These are phyloP conservation scores for Linnaemya vulpina DNA, from an alignment of 2,888 invertebrate genomes.

Conservation along the genomic window DNA sequence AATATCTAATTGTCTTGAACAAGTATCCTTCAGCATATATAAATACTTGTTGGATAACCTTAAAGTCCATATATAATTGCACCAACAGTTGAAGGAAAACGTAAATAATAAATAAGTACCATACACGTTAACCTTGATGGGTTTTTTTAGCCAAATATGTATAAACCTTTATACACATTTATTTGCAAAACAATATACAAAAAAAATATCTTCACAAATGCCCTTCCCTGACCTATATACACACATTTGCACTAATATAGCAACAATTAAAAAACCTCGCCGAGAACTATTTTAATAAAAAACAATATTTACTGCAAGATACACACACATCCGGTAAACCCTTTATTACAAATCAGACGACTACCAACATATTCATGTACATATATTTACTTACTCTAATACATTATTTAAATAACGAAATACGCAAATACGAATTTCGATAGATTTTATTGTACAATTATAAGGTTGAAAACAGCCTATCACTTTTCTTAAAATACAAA, in stretches of 20 bases:
- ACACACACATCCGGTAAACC: neutral
- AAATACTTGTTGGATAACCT: too few species aligned
- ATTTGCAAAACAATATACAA: neutral
- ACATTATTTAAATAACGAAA: neutral
- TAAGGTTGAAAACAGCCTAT: neutral
- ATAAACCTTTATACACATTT: neutral
- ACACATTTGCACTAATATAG: too few species aligned
- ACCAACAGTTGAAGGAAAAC: neutral
- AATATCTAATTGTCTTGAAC: too few species aligned
- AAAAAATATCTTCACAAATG: slow-evolving; percentile 17
- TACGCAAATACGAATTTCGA: neutral
- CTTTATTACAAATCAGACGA: neutral
- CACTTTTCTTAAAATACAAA: neutral
- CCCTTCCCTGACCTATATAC: slow-evolving; percentile 63
- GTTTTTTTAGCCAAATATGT: neutral
- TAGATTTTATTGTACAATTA: neutral
- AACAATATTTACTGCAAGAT: slow-evolving; percentile 18
- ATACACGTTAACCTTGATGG: slow-evolving; percentile 13
- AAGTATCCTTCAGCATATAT: too few species aligned
- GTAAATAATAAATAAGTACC: neutral
- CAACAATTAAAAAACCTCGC: neutral
- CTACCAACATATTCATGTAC: too few species aligned
- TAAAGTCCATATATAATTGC: too few species aligned
- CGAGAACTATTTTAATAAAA: neutral
- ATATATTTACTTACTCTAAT: neutral